A percentile compares a stretch with the other conserved stretches of the same genome.
These are phyloP conservation scores for Lydus trimaculatus DNA, from an alignment of 2,888 invertebrate species.

Conservation along the genomic window DNA sequence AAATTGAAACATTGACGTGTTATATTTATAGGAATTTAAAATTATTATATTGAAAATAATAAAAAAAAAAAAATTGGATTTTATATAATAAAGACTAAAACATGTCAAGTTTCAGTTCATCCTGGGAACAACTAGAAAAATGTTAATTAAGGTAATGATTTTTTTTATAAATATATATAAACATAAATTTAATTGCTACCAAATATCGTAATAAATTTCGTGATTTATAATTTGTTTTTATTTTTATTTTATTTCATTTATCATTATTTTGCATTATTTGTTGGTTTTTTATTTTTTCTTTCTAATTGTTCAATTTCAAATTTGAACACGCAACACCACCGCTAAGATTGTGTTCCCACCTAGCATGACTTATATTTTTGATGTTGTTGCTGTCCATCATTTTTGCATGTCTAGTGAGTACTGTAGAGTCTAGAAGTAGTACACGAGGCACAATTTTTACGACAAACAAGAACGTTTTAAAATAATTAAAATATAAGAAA, in stretches of 20 bases:
- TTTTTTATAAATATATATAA: constrained; percentile 45
- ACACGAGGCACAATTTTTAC: constrained; percentile 56
- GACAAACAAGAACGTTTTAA: constrained; percentile 31
- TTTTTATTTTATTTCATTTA: constrained; percentile 53
- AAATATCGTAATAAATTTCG: constrained; percentile 64
- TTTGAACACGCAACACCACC: constrained; percentile 36
- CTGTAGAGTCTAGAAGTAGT: constrained; percentile 56
- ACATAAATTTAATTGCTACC: constrained; percentile 62
- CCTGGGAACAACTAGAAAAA: constrained; percentile 54
- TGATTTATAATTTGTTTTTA: constrained; percentile 58
- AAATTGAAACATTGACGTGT: constrained; percentile 42
- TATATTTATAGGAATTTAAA: constrained; percentile 28
- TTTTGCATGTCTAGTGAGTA: constrained; percentile 57
- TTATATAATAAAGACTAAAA: constrained; percentile 52
- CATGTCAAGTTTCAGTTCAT: constrained; percentile 46
- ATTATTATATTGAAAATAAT: constrained; percentile 27
- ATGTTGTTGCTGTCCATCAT: constrained; percentile 44
- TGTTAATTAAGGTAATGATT: constrained; percentile 56
- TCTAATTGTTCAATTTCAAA: too few relatives aligned
- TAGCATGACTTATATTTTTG: constrained; percentile 52
- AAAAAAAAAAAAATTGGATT: constrained; percentile 35
- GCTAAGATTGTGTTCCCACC: constrained; percentile 49
- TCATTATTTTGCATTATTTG: constrained; percentile 44
- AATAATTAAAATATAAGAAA: constrained; percentile 46
- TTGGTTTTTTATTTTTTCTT: constrained; percentile 30